A percentile compares a stretch with the other conserved stretches of the same genome.
These are phyloP conservation scores for Amphiura filiformis DNA, from an alignment of 35 echinoderm and acorn worm species.

Conservation along the genomic window DNA sequence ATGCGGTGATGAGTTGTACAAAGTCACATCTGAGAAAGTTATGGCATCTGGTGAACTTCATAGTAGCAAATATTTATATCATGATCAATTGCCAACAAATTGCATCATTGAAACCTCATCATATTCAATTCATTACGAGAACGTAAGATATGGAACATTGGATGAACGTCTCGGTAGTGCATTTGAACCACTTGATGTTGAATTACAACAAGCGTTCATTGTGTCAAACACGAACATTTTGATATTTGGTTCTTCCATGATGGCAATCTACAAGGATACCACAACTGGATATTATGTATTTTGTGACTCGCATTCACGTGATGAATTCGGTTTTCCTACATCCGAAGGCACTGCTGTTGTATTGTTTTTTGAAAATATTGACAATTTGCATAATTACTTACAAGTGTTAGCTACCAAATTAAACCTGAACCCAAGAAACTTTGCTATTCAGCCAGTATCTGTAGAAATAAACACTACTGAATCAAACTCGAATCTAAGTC, in stretches of 20 bases:
- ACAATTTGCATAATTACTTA: neutral
- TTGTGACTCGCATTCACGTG: neutral
- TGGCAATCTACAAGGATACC: neutral
- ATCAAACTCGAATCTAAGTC: neutral
- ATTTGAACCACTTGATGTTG: neutral
- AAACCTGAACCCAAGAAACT: neutral
- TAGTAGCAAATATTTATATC: too few species aligned
- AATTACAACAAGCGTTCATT: slow-evolving; percentile 9
- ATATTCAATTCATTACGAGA: neutral
- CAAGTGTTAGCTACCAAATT: neutral
- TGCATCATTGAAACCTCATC: neutral
- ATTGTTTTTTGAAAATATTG: slow-evolving; percentile 3
- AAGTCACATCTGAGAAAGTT: too few species aligned
- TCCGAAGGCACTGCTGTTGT: neutral
- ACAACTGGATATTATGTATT: neutral
- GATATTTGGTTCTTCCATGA: neutral
- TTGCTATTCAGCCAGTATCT: neutral
- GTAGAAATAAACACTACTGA: neutral
- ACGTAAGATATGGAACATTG: neutral
- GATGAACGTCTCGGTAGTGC: neutral
- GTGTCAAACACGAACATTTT: neutral
- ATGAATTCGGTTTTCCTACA: neutral
- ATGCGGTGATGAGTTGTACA: too few species aligned
- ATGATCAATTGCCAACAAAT: slow-evolving; percentile 5
- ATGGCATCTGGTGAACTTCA: too few species aligned